Evolutionary conservation across 2,797 vertebrate species (phyloP), one percentile per base, ranked within the genome.

Genomic region (Stomatorhinus walkeri): DNA sequence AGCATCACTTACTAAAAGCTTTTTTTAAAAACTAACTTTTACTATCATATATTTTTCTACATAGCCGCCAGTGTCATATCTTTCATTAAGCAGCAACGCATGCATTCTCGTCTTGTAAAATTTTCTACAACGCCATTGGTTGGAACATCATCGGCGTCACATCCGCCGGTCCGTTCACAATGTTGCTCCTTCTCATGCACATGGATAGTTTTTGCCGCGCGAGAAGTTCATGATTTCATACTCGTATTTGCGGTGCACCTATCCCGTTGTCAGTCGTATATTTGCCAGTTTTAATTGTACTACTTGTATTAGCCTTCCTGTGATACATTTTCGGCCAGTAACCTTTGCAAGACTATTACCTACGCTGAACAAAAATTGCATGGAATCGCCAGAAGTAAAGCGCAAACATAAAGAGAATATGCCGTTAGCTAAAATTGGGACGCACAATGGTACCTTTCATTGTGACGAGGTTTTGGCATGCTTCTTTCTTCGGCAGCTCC

Each of bases 401-500:
- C 93, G 91, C 40, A 83, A 64, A 14, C 22, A 94, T 89, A 89
- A 87, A 0, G 93, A 92, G 6, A 94, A 91, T 87, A 95, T 96
- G 95, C 87, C 91, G 0, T 81, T 19, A 8, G 93, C 43, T 81
- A 95, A 93, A 92, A 98, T 99, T 76, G 98, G 97, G 0, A 99
- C 98, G 1, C 98, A 99, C 90, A 96, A 97, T 8, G 98, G 98
- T 8, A 97, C 95, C 0, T 99, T 99, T 91, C 98, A 99, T 89
- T 99, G 98, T 91, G 98, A 99, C 59, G 98, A 99, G 79, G 97
- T 96, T 0, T 93, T 99, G 88, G 98, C 98, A 0, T 99, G 98
- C 64, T 98, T 95, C 64, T 91, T 99, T 76, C 95, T 99, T 59
- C 96, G 95, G 0, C 97, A 96, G 46, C 94, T 99, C 1, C 97